Evolutionary conservation across 2,888 invertebrate genomes (phyloP), one percentile per base, ranked within the genome.

Genomic region (Anthophora plumipes): DNA sequence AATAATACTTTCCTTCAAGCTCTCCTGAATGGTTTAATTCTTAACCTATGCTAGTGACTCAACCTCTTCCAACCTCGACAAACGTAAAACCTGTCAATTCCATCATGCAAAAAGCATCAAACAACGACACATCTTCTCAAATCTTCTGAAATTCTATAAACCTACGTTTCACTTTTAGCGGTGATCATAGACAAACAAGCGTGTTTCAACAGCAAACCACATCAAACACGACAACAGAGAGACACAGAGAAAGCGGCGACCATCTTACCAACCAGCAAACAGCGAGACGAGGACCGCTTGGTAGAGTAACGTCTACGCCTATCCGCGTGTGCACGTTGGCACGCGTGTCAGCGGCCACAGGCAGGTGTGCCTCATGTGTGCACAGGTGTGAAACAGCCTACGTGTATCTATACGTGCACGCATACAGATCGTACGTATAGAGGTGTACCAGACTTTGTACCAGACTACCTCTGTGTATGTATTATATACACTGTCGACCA

Each of bases 311-410:
- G 64, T 69, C 78, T 69, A 78, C 76, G 77, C 50, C 46, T 70
- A 57, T 60, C 64, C 55, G 54, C 85, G 70, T 72, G 72, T 66
- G 76, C 60, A 66, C 43, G 31, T 12, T 31, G 37, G 50, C 69
- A 52, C 54, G 74, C 61, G 74, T 57, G 61, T 61, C 50, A 60
- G 31, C 14, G 46, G n/a, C 31, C 31, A 31, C 59, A 54, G 55
- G 69, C 78, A 76, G 76, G 77, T 78, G 78, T 77, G 78, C 70
- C 52, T 39, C 71, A 31, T 77, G 66, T 69, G 69, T 77, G 73
- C 74, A 70, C 68, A 80, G 80, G 78, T 80, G 73, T 73, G 74
- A 52, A 31, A 60, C 52, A 39, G 54, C 52, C 25, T 46, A 39
- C 55, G 71, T n/a, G 54, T n/a, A 12, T n/a, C 12, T 57, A 52